phyloP scores from a whole-genome alignment of 2,797 vertebrate species.

The Fistularia tabacaria region DNA sequence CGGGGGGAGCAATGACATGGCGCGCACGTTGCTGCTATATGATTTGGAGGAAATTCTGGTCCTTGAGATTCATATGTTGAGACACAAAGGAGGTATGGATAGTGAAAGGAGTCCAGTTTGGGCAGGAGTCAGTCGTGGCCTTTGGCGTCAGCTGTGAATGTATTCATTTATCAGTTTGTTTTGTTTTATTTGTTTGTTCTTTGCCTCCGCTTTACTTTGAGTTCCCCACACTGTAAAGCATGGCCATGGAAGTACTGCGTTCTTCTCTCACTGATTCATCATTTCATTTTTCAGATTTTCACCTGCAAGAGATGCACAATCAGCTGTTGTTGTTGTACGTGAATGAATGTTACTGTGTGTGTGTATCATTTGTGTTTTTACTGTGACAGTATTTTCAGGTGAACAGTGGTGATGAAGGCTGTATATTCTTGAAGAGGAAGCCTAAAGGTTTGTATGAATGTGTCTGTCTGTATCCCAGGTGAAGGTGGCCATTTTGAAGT shows the following conservation, averaged over 20 bases:
- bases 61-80: conserved; percentile 29
- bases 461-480: conserved; percentile 74
- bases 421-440: background rate
- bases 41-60: conserved; percentile 50
- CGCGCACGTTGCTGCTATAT: conserved; percentile 45
- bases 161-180: conserved; percentile 31
- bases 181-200: conserved; percentile 24
- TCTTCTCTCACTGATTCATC: conserved; percentile 31
- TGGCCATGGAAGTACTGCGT: conserved; percentile 19
- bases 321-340: conserved; percentile 34
- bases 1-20: conserved; percentile 79
- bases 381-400: conserved; percentile 35
- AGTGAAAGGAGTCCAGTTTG: conserved; percentile 18
- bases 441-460: conserved; percentile 21
- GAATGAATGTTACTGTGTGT: conserved; percentile 15
- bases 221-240: conserved; percentile 19
- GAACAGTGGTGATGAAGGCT: conserved; percentile 15
- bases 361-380: conserved; percentile 13
- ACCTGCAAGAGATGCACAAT: conserved; percentile 34
- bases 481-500: conserved; percentile 94
- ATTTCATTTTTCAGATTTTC: conserved; percentile 37
- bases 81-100: conserved; percentile 5
- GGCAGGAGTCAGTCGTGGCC: conserved; percentile 40
- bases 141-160: conserved; percentile 34
- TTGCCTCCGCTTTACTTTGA: conserved; percentile 28